A percentile compares a stretch with the other conserved stretches of the same genome.
These are phyloP conservation scores for Alfaro cultratus DNA, from an alignment of 2,797 vertebrate genomes.

Conservation along the genomic window DNA sequence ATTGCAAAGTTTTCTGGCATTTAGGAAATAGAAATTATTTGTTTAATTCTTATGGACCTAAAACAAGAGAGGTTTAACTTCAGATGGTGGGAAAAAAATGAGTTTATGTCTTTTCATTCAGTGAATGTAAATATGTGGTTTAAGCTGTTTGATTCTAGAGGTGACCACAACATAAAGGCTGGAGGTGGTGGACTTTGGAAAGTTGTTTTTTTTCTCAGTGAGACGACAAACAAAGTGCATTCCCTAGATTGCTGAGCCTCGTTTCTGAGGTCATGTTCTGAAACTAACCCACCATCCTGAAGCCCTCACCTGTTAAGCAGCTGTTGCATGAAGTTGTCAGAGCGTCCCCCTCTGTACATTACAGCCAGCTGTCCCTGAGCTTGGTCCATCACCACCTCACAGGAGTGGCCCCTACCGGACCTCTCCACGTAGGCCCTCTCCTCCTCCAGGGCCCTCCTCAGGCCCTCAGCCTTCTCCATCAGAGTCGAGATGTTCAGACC, in stretches of 20 bases:
- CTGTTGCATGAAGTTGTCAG: constrained; percentile 97
- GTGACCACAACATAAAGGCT: background rate
- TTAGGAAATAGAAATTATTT: no score
- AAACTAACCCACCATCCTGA: fast-evolving
- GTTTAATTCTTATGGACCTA: no score
- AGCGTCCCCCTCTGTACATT: constrained; percentile 91
- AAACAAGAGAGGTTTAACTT: no score
- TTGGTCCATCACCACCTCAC: constrained; percentile 85
- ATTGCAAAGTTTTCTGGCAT: no score
- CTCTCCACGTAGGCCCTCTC: constrained; percentile 92
- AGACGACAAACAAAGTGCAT: background rate
- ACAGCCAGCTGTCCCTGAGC: constrained; percentile 87
- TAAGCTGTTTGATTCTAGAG: background rate
- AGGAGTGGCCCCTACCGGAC: constrained; percentile 78
- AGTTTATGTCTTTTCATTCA: no score
- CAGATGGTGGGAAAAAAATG: no score
- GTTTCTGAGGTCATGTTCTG: background rate
- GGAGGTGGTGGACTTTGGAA: background rate
- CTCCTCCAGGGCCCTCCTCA: constrained; percentile 92
- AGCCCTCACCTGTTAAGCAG: constrained; percentile 90
- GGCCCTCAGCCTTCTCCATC: constrained; percentile 96
- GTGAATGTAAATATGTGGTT: no score
- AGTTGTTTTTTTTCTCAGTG: background rate
- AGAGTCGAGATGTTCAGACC: constrained; percentile 95
- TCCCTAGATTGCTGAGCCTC: background rate